Evolutionary conservation across 2,888 invertebrate genomes (phyloP), one percentile per base, ranked within the genome.

Genomic region (Copidosoma aretas): DNA sequence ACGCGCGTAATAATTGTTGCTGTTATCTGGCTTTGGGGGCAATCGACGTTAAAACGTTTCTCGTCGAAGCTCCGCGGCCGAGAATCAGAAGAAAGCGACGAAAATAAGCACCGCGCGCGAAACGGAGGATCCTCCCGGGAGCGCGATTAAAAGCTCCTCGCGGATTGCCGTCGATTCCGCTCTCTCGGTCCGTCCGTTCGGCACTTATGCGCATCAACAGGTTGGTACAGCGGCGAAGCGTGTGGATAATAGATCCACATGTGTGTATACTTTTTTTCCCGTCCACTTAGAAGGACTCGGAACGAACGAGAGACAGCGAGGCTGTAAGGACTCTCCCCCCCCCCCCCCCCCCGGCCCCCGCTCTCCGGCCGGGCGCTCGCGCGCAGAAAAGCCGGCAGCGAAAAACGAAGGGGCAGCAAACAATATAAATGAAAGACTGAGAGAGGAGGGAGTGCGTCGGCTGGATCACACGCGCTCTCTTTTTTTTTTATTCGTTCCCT

Each of bases 131-230:
- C 3, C 8, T 32, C 32, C 8, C 32, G 32, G 3, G 32, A 5
- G 32, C 8, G 32, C 32, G 8, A 32, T 32, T 32, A 32, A 32
- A 32, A 32, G 32, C 32, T 32, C 32, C 32, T 32, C 32, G n/a
- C n/a, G 32, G 54, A 67, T 58, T 41, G 21, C n/a, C 57, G 61
- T 25, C 43, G 51, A 61, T 67, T 67, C 57, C 32, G 32, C 32
- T 32, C 32, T 61, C 57, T 57, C 25, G 56, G 46, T 19, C 19
- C 21, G 22, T 41, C 5, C 46, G 21, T 17, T 32, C 51, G 46
- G 63, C 53, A 32, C 41, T 41, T 14, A 10, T 41, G 41, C 14
- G 41, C 14, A 46, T 12, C 15, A 12, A 46, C 43, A 12, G 17
- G 14, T 41, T 8, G 41, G 14, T 10, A 46, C 14, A 46, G 14